Evolutionary conservation across 1,140 invertebrate species (phyloP), one percentile per base, ranked within the genome.

Genomic region (Drosophila kohkoa): DNA sequence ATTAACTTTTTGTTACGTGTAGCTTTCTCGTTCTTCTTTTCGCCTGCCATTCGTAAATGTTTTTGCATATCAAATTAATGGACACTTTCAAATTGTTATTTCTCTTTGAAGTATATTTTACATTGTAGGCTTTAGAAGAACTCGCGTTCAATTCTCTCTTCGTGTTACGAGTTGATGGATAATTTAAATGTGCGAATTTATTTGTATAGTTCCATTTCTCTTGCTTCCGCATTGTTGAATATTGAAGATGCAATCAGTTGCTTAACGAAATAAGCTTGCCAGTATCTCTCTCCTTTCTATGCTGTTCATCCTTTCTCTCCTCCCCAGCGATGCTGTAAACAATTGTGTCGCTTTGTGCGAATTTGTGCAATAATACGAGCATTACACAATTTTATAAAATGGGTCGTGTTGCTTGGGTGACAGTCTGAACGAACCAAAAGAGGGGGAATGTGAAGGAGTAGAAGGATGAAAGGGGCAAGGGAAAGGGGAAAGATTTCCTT

Each of bases 311-410:
- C 10, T 13, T 0, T 8, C 54, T 35, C 16, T 41, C 52, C 11
- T 48, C 43, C 28, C 32, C 8, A 15, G 2, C 8, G 32, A 28
- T 13, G 10, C 52, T 38, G 25, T 38, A 58, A 55, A 20, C 71
- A 68, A 68, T 74, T 74, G 48, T 68, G 8, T 48, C 55, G 41
- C 69, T 52, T 82, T 82, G 75, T 71, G 66, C 71, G 69, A 83
- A 83, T 52, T 82, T 82, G 65, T 71, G 72, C 77, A 79, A 83
- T 82, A 82, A 83, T 79, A 62, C 71, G 63, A 82, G 63, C 81
- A 77, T 82, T 82, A 83, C 74, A 83, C 63, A 65, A 73, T 80
- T 80, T 77, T 78, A 67, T 68, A 85, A 81, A 82, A 82, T 82
- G 82, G 82, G 81, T 83, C 81, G 83, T 73, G 77, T 83, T 83